A percentile compares a stretch with the other conserved stretches of the same genome.
Evolutionary conservation across 1,140 invertebrate species (phyloP).

Genomic region (Leucophenga varia): DNA sequence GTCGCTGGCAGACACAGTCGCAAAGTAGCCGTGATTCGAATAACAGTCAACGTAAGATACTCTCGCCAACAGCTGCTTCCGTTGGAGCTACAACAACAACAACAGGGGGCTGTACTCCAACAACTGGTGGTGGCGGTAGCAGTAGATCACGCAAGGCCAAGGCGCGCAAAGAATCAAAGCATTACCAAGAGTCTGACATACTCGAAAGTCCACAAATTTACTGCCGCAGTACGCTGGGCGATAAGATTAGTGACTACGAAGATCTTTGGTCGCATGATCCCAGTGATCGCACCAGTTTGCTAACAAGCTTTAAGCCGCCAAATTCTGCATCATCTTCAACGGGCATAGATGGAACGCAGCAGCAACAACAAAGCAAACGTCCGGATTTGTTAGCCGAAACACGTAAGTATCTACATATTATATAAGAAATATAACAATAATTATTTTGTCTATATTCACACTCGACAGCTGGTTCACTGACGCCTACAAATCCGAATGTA

Average conservation of each 20-base stretch:
- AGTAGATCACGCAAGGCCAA: slow-evolving; percentile 39
- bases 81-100: slow-evolving; percentile 9
- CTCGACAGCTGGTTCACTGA: slow-evolving; percentile 57
- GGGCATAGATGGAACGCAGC: too few species aligned
- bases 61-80: slow-evolving; percentile 35
- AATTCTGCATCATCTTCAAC: too few species aligned
- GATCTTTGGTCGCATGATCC: slow-evolving; percentile 84
- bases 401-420: too few species aligned
- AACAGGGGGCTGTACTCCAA: slow-evolving; percentile 5
- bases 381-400: slow-evolving; percentile 69
- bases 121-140: not conserved
- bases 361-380: slow-evolving; percentile 59
- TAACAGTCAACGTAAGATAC: slow-evolving; percentile 39
- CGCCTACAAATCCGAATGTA: slow-evolving; percentile 43
- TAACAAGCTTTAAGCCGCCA: slow-evolving; percentile 58
- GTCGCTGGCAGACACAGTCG: slow-evolving; percentile 42
- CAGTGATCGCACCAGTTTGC: slow-evolving; percentile 57
- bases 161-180: slow-evolving; percentile 64
- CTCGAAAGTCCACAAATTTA: slow-evolving; percentile 79
- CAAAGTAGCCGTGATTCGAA: slow-evolving; percentile 32
- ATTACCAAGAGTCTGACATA: slow-evolving; percentile 81
- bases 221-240: slow-evolving; percentile 81
- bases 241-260: slow-evolving; percentile 94
- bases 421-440: too few species aligned
- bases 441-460: too few species aligned